Evolutionary conservation across 2,113 vertebrate genomes (phyloP), one percentile per base, ranked within the genome.

Genomic region (Nycticryphes semicollaris): DNA sequence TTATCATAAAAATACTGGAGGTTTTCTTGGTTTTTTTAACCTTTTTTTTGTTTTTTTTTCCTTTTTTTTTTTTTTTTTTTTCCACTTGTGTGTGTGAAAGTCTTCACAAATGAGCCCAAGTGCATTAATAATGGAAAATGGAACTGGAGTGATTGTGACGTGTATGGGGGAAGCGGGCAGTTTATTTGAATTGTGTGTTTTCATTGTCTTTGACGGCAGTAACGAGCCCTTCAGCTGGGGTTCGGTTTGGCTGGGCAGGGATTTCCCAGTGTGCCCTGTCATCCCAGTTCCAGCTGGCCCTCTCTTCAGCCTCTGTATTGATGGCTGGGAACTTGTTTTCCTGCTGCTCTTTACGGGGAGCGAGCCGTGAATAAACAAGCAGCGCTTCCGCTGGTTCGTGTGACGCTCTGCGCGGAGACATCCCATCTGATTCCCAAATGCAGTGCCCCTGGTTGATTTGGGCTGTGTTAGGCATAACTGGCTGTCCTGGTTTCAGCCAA

Each of bases 1-100:
- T 96, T 96, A 95, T 67, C 94, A 84, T 90, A 54, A 97, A 93
- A 94, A 94, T 68, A n/a, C 83, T 95, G 78, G 82, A 79, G 80
- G 37, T 96, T 95, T 94, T 72, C 76, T 86, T 70, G 66, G 66
- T 69, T 93, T 69, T 93, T 90, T 89, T n/a, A 93, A 85, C 67
- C 90, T 5, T 22, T 57, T 96, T 25, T 51, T 51, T 53, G 13
- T 53, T 53, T 9, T 53, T 15, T 15, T 8, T 39, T 39, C 39
- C 39, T 25, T 24, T 24, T 5, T 22, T 57, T 96, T 25, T 51
- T 51, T 53, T 53, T 53, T 9, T 53, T 15, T 15, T 8, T 39
- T 39, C 39, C 39, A 39, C 12, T 39, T 43, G 47, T 47, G 47
- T 47, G 47, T 80, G 28, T 68, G 63, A 25, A 82, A 86, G 45